A percentile compares a stretch with the other conserved stretches of the same genome.
Evolutionary conservation across 2,113 vertebrate genomes (phyloP).

Genomic region (Paramormyrops kingsleyae): DNA sequence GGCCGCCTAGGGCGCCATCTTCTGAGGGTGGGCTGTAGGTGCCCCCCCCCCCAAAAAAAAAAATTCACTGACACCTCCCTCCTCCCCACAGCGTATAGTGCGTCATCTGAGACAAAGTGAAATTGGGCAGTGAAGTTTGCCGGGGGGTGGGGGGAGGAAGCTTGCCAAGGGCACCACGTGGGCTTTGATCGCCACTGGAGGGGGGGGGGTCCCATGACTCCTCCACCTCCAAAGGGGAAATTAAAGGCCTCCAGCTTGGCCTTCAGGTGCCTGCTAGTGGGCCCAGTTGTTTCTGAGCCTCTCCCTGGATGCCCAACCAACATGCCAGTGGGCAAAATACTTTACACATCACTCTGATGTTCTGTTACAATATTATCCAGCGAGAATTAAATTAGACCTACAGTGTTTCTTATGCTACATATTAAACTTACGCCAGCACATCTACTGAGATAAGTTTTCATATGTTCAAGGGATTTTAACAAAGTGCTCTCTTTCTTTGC

Average conservation of each 20-base stretch:
- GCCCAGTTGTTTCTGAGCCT: not conserved
- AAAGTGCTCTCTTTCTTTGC: not conserved
- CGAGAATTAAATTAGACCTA: slow-evolving; percentile 5
- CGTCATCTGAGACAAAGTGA: not conserved
- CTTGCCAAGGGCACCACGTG: not conserved
- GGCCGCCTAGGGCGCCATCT: not conserved
- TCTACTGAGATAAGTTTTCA: not conserved
- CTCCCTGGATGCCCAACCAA: not conserved
- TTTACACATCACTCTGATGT: not conserved
- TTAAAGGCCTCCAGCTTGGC: slow-evolving; percentile 10
- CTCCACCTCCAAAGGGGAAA: not conserved
- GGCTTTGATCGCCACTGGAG: not conserved
- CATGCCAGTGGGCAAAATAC: slow-evolving; percentile 11
- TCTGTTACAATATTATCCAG: slow-evolving; percentile 4
- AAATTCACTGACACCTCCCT: not conserved
- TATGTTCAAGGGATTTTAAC: not conserved
- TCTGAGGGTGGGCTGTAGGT: not conserved
- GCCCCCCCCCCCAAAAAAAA: not conserved
- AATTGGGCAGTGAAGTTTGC: not conserved
- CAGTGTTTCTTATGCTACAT: not conserved
- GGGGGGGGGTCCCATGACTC: not conserved
- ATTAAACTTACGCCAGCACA: not conserved
- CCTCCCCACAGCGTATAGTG: not conserved
- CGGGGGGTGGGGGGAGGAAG: not conserved
- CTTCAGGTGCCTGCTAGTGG: not conserved